These are phyloP conservation scores for Chalcosyrphus nemorum DNA, from an alignment of 2,888 invertebrate genomes.

Conservation along the genomic window DNA sequence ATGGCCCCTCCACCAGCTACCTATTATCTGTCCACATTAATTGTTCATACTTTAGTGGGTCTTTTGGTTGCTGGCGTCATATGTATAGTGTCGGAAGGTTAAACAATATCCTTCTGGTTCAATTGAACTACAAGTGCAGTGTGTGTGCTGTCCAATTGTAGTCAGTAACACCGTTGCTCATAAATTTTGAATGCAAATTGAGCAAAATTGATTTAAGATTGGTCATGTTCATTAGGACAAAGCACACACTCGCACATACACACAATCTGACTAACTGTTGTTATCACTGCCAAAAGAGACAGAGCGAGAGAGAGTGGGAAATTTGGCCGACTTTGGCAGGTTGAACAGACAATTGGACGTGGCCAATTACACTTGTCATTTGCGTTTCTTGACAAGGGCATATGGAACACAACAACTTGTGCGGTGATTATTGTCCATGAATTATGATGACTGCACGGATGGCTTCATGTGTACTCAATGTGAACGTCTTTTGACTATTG, in stretches of 20 bases:
- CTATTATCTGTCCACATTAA: constrained; percentile 46
- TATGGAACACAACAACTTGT: constrained; percentile 25
- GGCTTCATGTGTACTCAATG: neutral
- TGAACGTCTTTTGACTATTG: constrained; percentile 32
- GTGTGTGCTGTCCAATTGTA: constrained; percentile 7
- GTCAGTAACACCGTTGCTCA: constrained; percentile 33
- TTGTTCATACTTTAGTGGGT: constrained; percentile 39
- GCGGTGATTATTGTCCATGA: constrained; percentile 59
- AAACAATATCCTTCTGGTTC: constrained; percentile 41
- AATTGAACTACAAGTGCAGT: constrained; percentile 20
- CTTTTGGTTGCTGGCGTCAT: neutral
- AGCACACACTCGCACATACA: constrained; percentile 3
- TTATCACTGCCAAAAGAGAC: neutral
- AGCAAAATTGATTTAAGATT: constrained; percentile 70
- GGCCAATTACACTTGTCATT: constrained; percentile 70
- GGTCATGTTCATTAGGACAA: constrained; percentile 52
- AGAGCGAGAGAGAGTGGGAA: constrained; percentile 13
- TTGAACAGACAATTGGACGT: constrained; percentile 68
- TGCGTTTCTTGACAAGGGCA: constrained; percentile 61
- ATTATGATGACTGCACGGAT: constrained; percentile 24
- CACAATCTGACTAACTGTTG: neutral
- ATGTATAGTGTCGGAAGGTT: neutral
- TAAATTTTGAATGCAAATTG: constrained; percentile 69
- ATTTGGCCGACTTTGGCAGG: constrained; percentile 49
- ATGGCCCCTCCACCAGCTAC: neutral